Evolutionary conservation across 2,113 vertebrate species (phyloP).

Genomic region (Reinhardtius hippoglossoides): DNA sequence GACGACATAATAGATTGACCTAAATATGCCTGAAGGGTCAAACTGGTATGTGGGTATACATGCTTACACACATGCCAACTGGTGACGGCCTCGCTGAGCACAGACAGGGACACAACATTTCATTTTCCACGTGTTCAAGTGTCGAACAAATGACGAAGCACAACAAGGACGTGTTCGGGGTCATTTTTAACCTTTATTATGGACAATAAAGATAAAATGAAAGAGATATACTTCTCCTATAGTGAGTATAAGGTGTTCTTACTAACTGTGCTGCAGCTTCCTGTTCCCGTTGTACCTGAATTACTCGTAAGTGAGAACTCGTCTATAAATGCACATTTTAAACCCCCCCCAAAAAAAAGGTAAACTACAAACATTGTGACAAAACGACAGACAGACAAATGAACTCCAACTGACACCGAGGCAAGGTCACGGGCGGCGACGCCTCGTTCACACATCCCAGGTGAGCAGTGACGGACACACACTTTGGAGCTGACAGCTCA

Average conservation of each 20-base stretch:
- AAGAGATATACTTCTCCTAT: not conserved
- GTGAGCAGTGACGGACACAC: constrained; percentile 51
- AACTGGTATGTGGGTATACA: constrained; percentile 18
- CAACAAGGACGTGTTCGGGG: not conserved
- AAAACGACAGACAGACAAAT: constrained; percentile 7
- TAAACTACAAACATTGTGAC: not conserved
- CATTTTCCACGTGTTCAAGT: not conserved
- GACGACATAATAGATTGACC: constrained; percentile 53
- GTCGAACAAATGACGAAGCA: not conserved
- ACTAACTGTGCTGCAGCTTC: not conserved
- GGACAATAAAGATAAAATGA: too few species aligned
- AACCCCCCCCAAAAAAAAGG: not conserved
- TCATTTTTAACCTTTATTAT: not conserved
- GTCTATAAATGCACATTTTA: constrained; percentile 1
- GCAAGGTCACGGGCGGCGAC: constrained; percentile 10
- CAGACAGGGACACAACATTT: too few species aligned
- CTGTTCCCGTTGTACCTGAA: constrained; percentile 17
- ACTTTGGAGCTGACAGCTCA: constrained; percentile 59
- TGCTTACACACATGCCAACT: not conserved
- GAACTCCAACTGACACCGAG: constrained; percentile 44
- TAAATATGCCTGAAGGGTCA: constrained; percentile 27
- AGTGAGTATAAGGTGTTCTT: not conserved
- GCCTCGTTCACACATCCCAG: constrained; percentile 38
- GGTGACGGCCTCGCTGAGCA: too few species aligned
- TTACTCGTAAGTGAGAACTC: not conserved